Conservation (phyloP, 2,113 vertebrate genomes). For the Macrotis lagotis region DNA sequence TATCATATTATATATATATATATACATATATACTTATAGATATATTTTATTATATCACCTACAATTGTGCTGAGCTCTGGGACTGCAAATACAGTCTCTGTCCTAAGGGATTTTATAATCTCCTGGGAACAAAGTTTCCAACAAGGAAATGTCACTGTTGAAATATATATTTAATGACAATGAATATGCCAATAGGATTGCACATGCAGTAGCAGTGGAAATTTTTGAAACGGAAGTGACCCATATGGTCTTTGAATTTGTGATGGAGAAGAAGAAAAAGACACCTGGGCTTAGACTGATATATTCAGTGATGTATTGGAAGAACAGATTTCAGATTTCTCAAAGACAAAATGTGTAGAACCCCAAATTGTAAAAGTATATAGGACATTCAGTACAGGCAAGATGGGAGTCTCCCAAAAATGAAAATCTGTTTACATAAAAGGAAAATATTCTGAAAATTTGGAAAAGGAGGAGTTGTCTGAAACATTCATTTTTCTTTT, state of each 20-base stretch:
- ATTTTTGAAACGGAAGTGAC: not conserved
- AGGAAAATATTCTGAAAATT: not conserved
- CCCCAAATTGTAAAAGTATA: not conserved
- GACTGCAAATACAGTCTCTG: not conserved
- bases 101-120: not conserved
- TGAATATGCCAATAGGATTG: not conserved
- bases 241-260: not conserved
- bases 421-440: not conserved
- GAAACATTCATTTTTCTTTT: not conserved
- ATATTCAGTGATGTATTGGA: not conserved
- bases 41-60: no score
- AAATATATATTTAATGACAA: not conserved
- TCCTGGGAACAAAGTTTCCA: not conserved
- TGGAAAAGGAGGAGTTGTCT: not conserved
- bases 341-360: not conserved
- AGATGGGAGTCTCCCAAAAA: not conserved
- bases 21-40: no score
- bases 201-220: not conserved
- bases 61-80: not conserved
- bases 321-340: not conserved
- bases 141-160: not conserved
- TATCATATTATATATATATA: no score
- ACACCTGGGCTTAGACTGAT: not conserved
- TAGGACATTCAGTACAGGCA: not conserved
- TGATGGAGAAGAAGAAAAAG: not conserved